These are phyloP conservation scores for Tuta absoluta DNA, from an alignment of 2,888 invertebrate genomes.

Conservation along the genomic window DNA sequence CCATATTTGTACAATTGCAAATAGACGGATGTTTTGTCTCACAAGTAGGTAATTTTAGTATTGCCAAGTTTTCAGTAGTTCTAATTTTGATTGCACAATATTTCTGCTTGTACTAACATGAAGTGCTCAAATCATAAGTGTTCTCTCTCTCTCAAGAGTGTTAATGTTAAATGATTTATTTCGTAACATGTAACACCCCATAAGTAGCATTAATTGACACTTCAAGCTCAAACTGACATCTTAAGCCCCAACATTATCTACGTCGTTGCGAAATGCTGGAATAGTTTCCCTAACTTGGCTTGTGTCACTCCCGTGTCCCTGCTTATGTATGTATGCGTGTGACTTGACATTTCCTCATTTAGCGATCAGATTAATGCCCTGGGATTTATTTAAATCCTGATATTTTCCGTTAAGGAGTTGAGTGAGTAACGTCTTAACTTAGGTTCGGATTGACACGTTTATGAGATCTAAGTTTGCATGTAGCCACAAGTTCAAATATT, in stretches of 20 bases:
- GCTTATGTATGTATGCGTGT: slow-evolving; percentile 4
- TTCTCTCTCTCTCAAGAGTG: too few relatives aligned
- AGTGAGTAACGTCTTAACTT: slow-evolving; percentile 24
- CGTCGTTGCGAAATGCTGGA: background rate
- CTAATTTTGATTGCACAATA: background rate
- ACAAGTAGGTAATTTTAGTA: background rate
- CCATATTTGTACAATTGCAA: slow-evolving; percentile 2
- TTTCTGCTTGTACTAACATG: background rate
- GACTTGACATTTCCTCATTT: slow-evolving; percentile 17
- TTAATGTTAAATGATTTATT: background rate
- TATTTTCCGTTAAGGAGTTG: slow-evolving; percentile 23
- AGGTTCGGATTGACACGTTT: slow-evolving; percentile 17
- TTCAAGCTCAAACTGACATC: background rate
- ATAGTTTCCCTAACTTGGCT: slow-evolving; percentile 1
- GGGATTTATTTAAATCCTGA: slow-evolving; percentile 7
- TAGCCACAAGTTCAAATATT: background rate
- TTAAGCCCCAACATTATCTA: background rate
- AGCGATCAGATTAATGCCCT: slow-evolving; percentile 17
- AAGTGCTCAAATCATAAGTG: background rate
- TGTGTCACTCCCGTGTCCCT: background rate
- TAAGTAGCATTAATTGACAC: background rate
- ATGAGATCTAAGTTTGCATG: background rate
- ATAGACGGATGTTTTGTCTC: background rate
- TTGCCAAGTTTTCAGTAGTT: background rate
- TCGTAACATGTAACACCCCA: background rate